Base-by-base conservation (phyloP, 2,888 invertebrate species). In the Didymodactylos carnosus region DNA sequence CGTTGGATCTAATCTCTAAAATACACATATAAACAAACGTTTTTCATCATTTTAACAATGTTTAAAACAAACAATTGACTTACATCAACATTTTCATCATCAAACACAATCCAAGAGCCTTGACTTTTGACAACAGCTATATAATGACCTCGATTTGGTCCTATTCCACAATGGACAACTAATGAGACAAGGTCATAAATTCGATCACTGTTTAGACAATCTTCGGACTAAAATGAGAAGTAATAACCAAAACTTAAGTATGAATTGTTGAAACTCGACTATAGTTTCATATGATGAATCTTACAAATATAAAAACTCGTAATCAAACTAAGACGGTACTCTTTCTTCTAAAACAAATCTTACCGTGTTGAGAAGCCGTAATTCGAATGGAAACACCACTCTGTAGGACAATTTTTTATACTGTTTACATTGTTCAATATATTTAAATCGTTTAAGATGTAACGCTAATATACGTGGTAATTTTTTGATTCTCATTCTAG, bases 1-100 rank as follows among this genome's bases (percentile, higher is more conserved):
- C 23, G 72, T 62, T 23, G 69, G 71, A 51, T 74, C 73, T 13
- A 72, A 53, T 71, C 46, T 41, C 71, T 71, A 25, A n/a, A n/a
- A 39, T 16, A 2, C 39, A 43, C 3, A 35, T 53, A 70, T 29
- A 73, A 40, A 25, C 5, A 16, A 16, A 23, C 23, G n/a, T 43
- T 4, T 14, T 10, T 62, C 16, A 16, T 23, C 14, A 3, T 27
- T 41, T 46, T 14, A n/a, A n/a, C n/a, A n/a, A n/a, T n/a, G n/a
- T n/a, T n/a, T n/a, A 39, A 25, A 73, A 77, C 76, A 29, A 19
- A 75, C 72, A 75, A 35, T 49, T 41, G 77, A 88, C 91, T 89
- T 86, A 94, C 94, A 86, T 99, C 98, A 77, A 99, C 98, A 89
- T 97, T 94, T 83, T 99, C 98, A 85, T 99, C 98, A 84, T 99